Percentiles rank a stretch among this genome's conserved stretches.
Evolutionary conservation across 2,888 invertebrate species (phyloP).

Genomic region (Mesoligia furuncula): DNA sequence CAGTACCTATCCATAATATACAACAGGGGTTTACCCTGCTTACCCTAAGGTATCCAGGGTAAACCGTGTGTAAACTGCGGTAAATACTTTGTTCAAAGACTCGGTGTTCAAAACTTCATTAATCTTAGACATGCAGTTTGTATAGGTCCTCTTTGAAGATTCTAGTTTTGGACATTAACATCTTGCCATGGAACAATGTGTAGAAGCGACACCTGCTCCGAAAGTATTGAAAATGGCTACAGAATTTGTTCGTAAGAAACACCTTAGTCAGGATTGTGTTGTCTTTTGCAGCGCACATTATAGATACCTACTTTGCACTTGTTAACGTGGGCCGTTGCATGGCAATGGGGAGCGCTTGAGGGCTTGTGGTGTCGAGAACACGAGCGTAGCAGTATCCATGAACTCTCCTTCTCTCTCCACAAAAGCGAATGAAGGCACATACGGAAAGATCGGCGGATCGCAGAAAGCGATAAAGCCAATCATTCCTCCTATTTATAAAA

Average conservation of each 20-base stretch:
- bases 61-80: constrained; percentile 28
- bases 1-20: constrained; percentile 19
- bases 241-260: not conserved
- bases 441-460: no score
- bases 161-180: constrained; percentile 36
- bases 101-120: constrained; percentile 47
- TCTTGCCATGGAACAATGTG: not conserved
- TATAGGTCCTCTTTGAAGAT: constrained; percentile 41
- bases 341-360: not conserved
- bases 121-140: constrained; percentile 56
- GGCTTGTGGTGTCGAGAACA: not conserved
- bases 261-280: not conserved
- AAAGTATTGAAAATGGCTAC: not conserved
- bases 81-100: constrained; percentile 41
- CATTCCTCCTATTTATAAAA: no score
- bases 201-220: not conserved
- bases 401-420: not conserved
- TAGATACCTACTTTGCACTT: not conserved
- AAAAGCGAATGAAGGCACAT: no score
- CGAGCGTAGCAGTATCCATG: not conserved
- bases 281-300: not conserved
- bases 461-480: no score
- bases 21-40: constrained; percentile 3
- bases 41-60: not conserved
- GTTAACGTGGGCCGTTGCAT: not conserved